A percentile compares a stretch with the other conserved stretches of the same genome.
phyloP scores from a whole-genome alignment of 2,888 invertebrate genomes.

The Himalopsyche kuldschensis region DNA sequence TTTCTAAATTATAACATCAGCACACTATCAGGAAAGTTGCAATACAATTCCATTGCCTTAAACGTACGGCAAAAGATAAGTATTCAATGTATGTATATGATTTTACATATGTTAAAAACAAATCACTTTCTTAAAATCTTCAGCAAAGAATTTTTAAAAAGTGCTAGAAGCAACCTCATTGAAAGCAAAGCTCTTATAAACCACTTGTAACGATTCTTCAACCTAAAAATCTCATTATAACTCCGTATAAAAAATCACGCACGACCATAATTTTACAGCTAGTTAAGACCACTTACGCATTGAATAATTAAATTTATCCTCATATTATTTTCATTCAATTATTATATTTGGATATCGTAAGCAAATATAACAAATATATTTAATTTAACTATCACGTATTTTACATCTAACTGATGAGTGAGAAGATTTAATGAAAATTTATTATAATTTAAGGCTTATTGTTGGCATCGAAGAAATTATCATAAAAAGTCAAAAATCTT shows the following conservation, averaged over 20 bases:
- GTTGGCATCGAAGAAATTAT: too few species aligned
- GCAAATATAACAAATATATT: not conserved
- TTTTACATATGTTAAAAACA: too few species aligned
- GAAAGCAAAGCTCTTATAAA: not conserved
- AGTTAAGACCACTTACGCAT: not conserved
- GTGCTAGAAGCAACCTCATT: not conserved
- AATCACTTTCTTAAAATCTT: not conserved
- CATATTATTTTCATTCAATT: not conserved
- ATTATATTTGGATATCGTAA: not conserved
- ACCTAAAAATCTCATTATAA: not conserved
- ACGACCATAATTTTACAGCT: not conserved
- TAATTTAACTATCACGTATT: not conserved
- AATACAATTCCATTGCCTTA: too few species aligned
- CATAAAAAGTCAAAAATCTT: too few species aligned
- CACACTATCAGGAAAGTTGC: too few species aligned
- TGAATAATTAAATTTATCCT: not conserved
- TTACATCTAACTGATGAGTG: too few species aligned
- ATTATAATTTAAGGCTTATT: too few species aligned
- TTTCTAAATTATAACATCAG: too few species aligned
- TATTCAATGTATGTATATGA: too few species aligned
- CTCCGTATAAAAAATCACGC: not conserved
- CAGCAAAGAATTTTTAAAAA: not conserved
- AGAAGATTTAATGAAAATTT: too few species aligned
- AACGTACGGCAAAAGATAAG: too few species aligned
- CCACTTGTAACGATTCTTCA: not conserved